Evolutionary conservation across 2,797 vertebrate genomes (phyloP), one percentile per base, ranked within the genome.

Genomic region (Thunnus albacares): DNA sequence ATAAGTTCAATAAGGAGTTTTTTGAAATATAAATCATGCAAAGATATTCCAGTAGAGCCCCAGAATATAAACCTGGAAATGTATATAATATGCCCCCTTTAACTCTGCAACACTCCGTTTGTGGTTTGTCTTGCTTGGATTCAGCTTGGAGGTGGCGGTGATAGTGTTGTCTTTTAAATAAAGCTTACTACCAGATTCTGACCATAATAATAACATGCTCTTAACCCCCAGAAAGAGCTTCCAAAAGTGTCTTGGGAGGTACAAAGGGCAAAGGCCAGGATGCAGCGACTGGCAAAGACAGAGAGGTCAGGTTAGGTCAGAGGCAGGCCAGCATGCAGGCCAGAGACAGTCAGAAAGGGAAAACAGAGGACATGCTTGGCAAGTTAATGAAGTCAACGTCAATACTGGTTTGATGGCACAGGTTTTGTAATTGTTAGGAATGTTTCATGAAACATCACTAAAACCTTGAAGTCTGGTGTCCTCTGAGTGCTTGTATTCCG

Each of bases 241-340:
- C 35, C 56, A 47, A 10, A 58, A 82, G 75, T 52, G 67, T 75
- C 83, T 17, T 58, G 82, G 80, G 86, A 86, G 74, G 74, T 43
- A 41, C 68, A 79, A 47, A 83, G 85, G 80, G 61, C 83, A 89
- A 82, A 86, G 81, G 81, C 33, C 70, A 6, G 17, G 71, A 81
- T 56, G 74, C 74, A 81, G 83, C 61, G 17, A 89, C 79, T 77
- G 83, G 70, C 71, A 83, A 78, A 80, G 78, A 87, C 82, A 89
- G 75, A 81, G 77, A 74, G 86, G 90, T 91, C 85, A 66, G 85
- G 56, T 59, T 67, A 62, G 82, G 87, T 89, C 85, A 71, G 84
- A 38, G 51, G 33, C 65, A 64, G 88, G 85, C 55, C 82, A 60
- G 67, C 51, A 6, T 26, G 30, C 56, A 61, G 73, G 70, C 61